These are phyloP conservation scores for Lytechinus pictus DNA, from an alignment of 35 echinoderm and acorn worm species.

Conservation along the genomic window DNA sequence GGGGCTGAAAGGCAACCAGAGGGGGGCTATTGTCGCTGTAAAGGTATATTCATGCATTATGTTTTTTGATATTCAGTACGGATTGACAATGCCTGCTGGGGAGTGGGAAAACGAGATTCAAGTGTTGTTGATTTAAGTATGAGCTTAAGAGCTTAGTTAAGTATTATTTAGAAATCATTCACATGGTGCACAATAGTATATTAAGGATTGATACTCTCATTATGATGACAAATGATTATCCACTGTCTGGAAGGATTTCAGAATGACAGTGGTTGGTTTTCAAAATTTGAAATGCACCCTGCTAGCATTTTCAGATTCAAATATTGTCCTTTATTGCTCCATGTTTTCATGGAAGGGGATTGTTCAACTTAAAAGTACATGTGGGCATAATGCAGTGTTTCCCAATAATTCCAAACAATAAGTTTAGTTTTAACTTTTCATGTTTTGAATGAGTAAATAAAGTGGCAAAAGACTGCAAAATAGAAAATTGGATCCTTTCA, in stretches of 20 bases:
- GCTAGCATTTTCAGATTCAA: background rate
- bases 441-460: too few relatives aligned
- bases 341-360: too few relatives aligned
- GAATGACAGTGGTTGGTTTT: background rate
- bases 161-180: background rate
- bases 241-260: background rate
- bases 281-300: background rate
- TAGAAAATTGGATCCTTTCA: too few relatives aligned
- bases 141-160: background rate
- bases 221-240: background rate
- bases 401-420: too few relatives aligned
- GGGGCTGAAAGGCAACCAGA: background rate
- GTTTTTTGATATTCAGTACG: background rate
- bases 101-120: background rate
- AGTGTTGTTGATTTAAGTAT: background rate
- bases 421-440: too few relatives aligned
- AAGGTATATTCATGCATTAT: background rate
- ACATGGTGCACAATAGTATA: background rate
- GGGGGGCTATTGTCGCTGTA: background rate
- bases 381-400: too few relatives aligned
- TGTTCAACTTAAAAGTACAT: too few relatives aligned
- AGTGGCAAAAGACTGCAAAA: too few relatives aligned
- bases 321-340: too few relatives aligned
- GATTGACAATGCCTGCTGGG: background rate
- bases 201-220: background rate